phyloP scores from a whole-genome alignment of 2,797 vertebrate genomes.

The Microcaecilia unicolor region DNA sequence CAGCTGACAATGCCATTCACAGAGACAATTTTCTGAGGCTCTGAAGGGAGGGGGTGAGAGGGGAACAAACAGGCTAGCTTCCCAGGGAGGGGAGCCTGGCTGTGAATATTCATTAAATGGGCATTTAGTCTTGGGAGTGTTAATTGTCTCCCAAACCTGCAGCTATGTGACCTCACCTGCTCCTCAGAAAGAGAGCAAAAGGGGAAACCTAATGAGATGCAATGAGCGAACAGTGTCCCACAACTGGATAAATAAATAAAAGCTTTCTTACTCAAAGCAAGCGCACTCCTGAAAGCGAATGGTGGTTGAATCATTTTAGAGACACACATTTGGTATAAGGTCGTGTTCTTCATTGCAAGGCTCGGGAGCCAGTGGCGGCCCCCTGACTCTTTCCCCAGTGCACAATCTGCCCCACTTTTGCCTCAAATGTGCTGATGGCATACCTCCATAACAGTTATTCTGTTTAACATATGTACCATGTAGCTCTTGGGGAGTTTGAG shows the following conservation, averaged over 20 bases:
- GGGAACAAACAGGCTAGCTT: slow-evolving; percentile 45
- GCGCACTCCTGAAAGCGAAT: too few relatives aligned
- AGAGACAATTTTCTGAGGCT: slow-evolving; percentile 28
- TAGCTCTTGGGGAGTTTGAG: too few relatives aligned
- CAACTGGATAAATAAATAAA: slow-evolving; percentile 4
- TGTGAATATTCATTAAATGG: slow-evolving; percentile 66
- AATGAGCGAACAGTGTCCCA: slow-evolving; percentile 19
- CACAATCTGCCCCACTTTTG: too few relatives aligned
- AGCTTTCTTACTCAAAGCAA: slow-evolving; percentile 10
- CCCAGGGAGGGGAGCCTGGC: slow-evolving; percentile 48
- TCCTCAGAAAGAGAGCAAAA: slow-evolving; percentile 24
- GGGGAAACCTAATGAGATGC: slow-evolving; percentile 9
- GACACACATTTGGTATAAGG: too few relatives aligned
- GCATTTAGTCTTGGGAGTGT: slow-evolving; percentile 50
- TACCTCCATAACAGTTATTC: too few relatives aligned
- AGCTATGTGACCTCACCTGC: slow-evolving; percentile 47
- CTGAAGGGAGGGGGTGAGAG: slow-evolving; percentile 36
- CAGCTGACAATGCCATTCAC: slow-evolving; percentile 63
- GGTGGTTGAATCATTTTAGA: too few relatives aligned
- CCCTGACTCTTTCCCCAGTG: too few relatives aligned
- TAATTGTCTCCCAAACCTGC: slow-evolving; percentile 51
- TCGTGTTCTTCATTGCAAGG: too few relatives aligned
- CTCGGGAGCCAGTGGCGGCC: too few relatives aligned
- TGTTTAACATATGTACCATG: too few relatives aligned
- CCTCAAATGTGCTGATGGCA: too few relatives aligned